Conservation (phyloP, 2,797 vertebrate species). For the Enteromius treurensis region DNA sequence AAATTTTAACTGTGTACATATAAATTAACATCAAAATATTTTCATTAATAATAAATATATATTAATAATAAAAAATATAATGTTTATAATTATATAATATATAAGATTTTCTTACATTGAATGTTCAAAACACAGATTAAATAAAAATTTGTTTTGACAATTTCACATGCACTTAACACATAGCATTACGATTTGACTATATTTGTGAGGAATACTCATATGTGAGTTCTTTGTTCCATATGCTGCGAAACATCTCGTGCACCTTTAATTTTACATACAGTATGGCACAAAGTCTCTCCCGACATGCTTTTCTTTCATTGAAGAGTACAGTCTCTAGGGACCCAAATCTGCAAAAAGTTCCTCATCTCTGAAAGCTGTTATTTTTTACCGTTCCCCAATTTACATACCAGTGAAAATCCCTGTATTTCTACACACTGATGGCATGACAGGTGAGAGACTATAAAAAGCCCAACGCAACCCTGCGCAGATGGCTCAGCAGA, state of each 20-base stretch:
- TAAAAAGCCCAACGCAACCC: slow-evolving; percentile 68
- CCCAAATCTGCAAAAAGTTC: slow-evolving; percentile 38
- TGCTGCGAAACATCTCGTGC: slow-evolving; percentile 35
- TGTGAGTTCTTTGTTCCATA: slow-evolving; percentile 39
- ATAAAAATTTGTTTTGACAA: too few relatives aligned
- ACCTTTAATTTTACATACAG: slow-evolving; percentile 42
- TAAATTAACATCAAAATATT: too few relatives aligned
- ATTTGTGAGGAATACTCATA: background rate
- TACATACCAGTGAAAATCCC: slow-evolving; percentile 66
- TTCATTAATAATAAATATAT: too few relatives aligned
- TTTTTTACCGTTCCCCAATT: slow-evolving; percentile 60
- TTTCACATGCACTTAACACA: background rate
- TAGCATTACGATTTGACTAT: background rate
- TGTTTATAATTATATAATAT: too few relatives aligned
- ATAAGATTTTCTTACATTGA: too few relatives aligned
- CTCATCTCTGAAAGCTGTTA: slow-evolving; percentile 37
- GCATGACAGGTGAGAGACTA: slow-evolving; percentile 67
- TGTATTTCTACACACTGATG: slow-evolving; percentile 58
- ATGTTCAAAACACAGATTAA: too few relatives aligned
- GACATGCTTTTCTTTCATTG: slow-evolving; percentile 35
- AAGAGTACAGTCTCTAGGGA: slow-evolving; percentile 35
- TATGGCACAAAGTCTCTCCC: slow-evolving; percentile 46
- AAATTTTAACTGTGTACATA: too few relatives aligned
- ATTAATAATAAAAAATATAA: too few relatives aligned
- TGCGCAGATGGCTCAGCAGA: slow-evolving; percentile 65